Conservation (phyloP, 2,113 vertebrate species). For the Chamaetylas fuelleborni region DNA sequence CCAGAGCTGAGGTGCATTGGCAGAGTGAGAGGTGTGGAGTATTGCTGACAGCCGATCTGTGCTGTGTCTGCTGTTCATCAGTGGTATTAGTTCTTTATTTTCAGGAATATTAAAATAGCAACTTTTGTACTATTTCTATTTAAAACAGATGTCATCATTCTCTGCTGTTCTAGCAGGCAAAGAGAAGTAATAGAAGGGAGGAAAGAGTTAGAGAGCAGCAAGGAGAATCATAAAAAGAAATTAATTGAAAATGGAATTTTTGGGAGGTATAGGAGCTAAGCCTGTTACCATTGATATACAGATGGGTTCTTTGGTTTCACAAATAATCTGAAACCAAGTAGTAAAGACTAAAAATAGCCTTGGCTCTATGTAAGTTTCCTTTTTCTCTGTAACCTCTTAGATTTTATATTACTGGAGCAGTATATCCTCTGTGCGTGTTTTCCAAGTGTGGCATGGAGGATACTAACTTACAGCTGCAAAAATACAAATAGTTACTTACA, state of each 20-base stretch:
- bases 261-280: background rate
- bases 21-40: background rate
- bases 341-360: background rate
- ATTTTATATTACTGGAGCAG: background rate
- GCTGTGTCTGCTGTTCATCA: background rate
- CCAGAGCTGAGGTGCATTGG: background rate
- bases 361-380: background rate
- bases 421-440: background rate
- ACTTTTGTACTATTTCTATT: background rate
- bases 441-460: background rate
- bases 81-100: background rate
- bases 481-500: background rate
- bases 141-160: conserved; percentile 4
- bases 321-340: background rate
- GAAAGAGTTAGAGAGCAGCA: background rate
- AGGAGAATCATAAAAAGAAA: background rate
- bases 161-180: background rate
- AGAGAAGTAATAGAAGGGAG: background rate
- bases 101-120: background rate
- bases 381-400: background rate
- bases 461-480: background rate
- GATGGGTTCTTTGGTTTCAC: background rate
- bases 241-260: background rate
- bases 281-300: background rate
- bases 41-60: background rate